phyloP scores from a whole-genome alignment of 2,797 vertebrate genomes.

The Spheniscus humboldti region DNA sequence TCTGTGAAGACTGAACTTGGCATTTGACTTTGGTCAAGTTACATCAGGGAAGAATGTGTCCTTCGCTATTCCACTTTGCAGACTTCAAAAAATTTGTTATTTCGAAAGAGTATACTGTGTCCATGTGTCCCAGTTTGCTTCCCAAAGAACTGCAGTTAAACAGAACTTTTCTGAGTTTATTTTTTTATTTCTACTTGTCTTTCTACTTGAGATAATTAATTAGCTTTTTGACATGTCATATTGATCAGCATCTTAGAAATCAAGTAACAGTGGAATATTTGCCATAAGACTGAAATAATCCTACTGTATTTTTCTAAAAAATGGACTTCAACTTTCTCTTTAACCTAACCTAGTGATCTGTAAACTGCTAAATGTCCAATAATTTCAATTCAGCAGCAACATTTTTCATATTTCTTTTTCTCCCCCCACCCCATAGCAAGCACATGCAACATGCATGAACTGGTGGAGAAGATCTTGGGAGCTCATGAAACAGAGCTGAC shows the following conservation, averaged over 20 bases:
- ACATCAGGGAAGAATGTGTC: neutral
- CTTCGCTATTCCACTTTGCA: neutral
- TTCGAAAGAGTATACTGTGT: neutral
- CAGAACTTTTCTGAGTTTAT: neutral
- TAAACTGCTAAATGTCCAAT: neutral
- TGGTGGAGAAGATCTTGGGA: neutral
- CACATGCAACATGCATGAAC: neutral
- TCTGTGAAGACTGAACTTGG: neutral
- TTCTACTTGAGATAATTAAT: neutral
- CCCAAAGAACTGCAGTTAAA: neutral
- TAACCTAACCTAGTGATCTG: neutral
- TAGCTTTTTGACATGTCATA: neutral
- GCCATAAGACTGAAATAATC: neutral
- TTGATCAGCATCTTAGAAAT: neutral
- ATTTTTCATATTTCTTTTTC: neutral
- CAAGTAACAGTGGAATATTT: neutral
- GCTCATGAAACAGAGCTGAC: conserved; percentile 14
- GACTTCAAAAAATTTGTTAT: neutral
- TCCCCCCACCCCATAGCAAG: neutral
- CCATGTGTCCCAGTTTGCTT: neutral
- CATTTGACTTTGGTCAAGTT: neutral
- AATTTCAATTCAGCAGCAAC: neutral
- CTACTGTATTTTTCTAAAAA: neutral
- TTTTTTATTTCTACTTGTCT: neutral
- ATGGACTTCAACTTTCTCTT: neutral